Percentiles rank a stretch among this genome's conserved stretches.
Evolutionary conservation across 2,888 invertebrate species (phyloP).

Genomic region (Xestia c-nigrum): DNA sequence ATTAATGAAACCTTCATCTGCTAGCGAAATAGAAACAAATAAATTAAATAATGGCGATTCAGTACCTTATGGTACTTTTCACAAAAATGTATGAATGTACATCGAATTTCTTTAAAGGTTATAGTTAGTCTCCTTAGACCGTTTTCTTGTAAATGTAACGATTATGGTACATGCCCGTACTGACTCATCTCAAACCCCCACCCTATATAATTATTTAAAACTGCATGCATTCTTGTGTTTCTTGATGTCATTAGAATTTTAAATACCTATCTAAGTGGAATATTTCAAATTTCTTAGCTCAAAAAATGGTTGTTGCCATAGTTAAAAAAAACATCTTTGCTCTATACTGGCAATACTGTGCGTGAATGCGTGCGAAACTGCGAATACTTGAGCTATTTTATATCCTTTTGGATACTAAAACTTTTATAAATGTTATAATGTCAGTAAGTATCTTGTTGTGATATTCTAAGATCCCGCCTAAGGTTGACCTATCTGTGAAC

Average conservation of each 20-base stretch:
- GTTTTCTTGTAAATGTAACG: neutral
- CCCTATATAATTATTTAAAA: neutral
- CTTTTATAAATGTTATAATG: constrained; percentile 37
- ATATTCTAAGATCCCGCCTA: neutral
- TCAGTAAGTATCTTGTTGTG: constrained; percentile 28
- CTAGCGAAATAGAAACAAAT: too few species aligned
- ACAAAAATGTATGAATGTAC: neutral
- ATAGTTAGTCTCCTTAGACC: neutral
- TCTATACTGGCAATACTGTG: constrained; percentile 26
- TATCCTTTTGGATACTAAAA: constrained; percentile 33
- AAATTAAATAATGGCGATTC: too few species aligned
- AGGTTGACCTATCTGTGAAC: neutral
- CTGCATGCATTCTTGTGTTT: constrained; percentile 14
- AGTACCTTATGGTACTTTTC: neutral
- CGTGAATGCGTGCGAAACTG: neutral
- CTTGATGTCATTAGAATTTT: constrained; percentile 9
- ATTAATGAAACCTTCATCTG: too few species aligned
- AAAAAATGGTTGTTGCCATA: constrained; percentile 20
- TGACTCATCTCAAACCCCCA: neutral
- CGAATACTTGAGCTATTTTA: constrained; percentile 17
- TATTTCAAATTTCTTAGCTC: neutral
- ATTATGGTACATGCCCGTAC: neutral
- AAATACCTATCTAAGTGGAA: constrained; percentile 3
- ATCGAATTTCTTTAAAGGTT: neutral
- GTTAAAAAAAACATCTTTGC: neutral